These are phyloP conservation scores for Manduca sexta DNA, from an alignment of 1,140 invertebrate species.

Conservation along the genomic window DNA sequence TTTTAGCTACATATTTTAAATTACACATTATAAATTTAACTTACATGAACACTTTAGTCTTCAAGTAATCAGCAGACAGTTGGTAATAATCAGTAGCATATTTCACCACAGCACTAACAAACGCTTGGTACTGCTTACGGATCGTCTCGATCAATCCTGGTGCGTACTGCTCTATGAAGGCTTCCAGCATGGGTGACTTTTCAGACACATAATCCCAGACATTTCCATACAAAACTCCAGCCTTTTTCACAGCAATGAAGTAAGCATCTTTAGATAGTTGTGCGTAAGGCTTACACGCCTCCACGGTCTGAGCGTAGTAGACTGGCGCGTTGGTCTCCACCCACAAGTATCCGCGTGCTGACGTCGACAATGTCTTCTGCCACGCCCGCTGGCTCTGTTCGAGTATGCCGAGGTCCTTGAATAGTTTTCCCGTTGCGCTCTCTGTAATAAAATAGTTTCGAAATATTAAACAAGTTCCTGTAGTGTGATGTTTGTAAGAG, in stretches of 20 bases:
- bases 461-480: no score
- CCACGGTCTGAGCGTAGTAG: constrained; percentile 75
- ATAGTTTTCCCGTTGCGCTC: constrained; percentile 74
- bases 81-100: constrained; percentile 66
- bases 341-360: constrained; percentile 75
- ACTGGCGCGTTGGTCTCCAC: constrained; percentile 79
- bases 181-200: constrained; percentile 77
- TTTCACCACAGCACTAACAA: constrained; percentile 56
- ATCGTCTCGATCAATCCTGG: constrained; percentile 79
- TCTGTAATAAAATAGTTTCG: constrained; percentile 38
- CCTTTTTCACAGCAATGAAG: constrained; percentile 72
- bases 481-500: no score
- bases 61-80: constrained; percentile 73
- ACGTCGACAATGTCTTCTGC: constrained; percentile 72
- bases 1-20: constrained; percentile 5
- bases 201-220: constrained; percentile 71
- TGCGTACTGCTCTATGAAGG: constrained; percentile 79
- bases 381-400: constrained; percentile 76
- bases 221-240: constrained; percentile 70
- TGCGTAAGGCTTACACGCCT: constrained; percentile 75
- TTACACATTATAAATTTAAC: constrained; percentile 52
- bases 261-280: constrained; percentile 75
- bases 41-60: constrained; percentile 85
- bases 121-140: constrained; percentile 58
- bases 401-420: constrained; percentile 76